Evolutionary conservation across 2,888 invertebrate genomes (phyloP), one percentile per base, ranked within the genome.

Genomic region (Eulithis testata): DNA sequence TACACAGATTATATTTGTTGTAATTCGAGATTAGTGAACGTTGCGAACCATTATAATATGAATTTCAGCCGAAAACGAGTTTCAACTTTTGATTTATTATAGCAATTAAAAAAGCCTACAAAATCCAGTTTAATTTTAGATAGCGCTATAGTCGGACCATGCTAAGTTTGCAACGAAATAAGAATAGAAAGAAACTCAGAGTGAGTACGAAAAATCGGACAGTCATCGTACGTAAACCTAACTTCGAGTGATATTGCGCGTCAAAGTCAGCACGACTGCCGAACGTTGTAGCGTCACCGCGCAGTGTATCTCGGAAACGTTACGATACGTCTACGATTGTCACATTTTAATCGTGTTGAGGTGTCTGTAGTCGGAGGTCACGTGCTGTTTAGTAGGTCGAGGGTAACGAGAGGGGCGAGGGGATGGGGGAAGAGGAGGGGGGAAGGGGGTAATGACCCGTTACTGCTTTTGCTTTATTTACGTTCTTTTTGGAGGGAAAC

Each of bases 401-500:
- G 12, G 12, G 12, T 47, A 12, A 31, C 44, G 44, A 31, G 45
- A 47, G 53, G 8, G 53, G 47, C 6, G 0, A 7, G 45, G 47
- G 21, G 43, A n/a, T 11, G 53, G 21, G 53, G 40, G 47, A n/a
- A n/a, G n/a, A n/a, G n/a, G 47, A 11, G 0, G 11, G 45, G 47
- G 21, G 43, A n/a, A 14, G 53, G 21, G 53, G 40, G 47, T 49
- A 60, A 60, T 60, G 47, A 54, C 40, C 54, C 47, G 60, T 53
- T 60, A 5, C 14, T 50, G 49, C 47, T 49, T 40, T 53, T 60
- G 53, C 47, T 45, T 54, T 54, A 56, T 47, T 50, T 45, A 40
- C 37, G 27, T 21, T 55, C 12, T 61, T 57, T 43, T 57, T 40
- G 53, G 36, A 11, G 4, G 36, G 12, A 12, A 52, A 52, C 7